phyloP scores from a whole-genome alignment of 2,888 invertebrate species.

The Ptychoptera contaminata region DNA sequence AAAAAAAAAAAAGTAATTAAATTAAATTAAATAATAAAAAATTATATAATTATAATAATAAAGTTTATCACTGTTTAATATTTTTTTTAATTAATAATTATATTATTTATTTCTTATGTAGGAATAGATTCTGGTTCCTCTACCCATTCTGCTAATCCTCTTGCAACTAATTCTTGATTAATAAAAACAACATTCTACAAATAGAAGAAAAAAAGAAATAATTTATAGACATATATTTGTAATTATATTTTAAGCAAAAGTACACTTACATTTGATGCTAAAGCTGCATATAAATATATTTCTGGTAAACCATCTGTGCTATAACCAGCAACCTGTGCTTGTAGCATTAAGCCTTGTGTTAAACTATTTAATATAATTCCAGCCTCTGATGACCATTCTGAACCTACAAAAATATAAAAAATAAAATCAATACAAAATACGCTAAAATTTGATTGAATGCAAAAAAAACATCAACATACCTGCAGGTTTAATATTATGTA shows the following conservation, averaged over 20 bases:
- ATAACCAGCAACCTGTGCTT: slow-evolving; percentile 78
- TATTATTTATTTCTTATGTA: no score
- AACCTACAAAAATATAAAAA: slow-evolving; percentile 26
- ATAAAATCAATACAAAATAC: slow-evolving; percentile 1
- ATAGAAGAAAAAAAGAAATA: slow-evolving; percentile 12
- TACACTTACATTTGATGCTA: slow-evolving; percentile 50
- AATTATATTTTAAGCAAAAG: slow-evolving; percentile 1
- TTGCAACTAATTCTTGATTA: slow-evolving; percentile 72
- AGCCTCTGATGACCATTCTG: slow-evolving; percentile 63
- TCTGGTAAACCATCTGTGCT: slow-evolving; percentile 57
- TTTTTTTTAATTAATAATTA: no score
- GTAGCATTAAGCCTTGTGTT: slow-evolving; percentile 67
- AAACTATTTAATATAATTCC: slow-evolving; percentile 60
- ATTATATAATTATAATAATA: no score
- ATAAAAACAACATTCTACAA: slow-evolving; percentile 66
- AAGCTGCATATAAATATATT: slow-evolving; percentile 65
- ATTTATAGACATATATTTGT: neutral
- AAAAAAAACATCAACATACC: slow-evolving; percentile 33
- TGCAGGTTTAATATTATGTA: slow-evolving; percentile 74
- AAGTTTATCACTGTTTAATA: no score
- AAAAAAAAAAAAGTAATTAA: no score
- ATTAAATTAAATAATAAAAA: no score
- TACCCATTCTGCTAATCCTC: slow-evolving; percentile 66
- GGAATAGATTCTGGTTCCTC: slow-evolving; percentile 13
- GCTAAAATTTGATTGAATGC: slow-evolving; percentile 1